Evolutionary conservation across 2,888 invertebrate genomes (phyloP).

Genomic region (Epistrophe eligans): DNA sequence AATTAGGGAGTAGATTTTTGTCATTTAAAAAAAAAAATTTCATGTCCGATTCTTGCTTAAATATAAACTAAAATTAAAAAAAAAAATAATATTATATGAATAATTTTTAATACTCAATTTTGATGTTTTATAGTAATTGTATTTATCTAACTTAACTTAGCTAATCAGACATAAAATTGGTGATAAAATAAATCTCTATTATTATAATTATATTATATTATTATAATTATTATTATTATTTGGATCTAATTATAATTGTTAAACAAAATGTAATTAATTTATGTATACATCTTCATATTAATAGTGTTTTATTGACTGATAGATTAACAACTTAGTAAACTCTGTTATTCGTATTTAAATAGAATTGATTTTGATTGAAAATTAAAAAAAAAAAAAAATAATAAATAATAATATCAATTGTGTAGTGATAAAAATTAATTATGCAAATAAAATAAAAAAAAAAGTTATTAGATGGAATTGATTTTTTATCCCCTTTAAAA

Average conservation of each 20-base stretch:
- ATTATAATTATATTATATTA: conserved; percentile 13
- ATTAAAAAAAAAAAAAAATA: conserved; percentile 72
- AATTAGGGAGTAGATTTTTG: conserved; percentile 44
- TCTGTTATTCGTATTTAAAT: conserved; percentile 75
- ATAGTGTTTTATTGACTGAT: conserved; percentile 81
- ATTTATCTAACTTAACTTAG: conserved; percentile 53
- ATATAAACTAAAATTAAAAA: conserved; percentile 2
- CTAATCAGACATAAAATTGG: conserved; percentile 68
- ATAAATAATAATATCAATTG: conserved; percentile 59
- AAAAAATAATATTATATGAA: background rate
- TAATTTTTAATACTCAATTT: conserved; percentile 5
- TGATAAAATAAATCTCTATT: conserved; percentile 53
- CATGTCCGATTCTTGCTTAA: conserved; percentile 13
- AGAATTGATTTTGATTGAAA: conserved; percentile 70
- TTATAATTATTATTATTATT: conserved; percentile 39
- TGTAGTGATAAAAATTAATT: conserved; percentile 71
- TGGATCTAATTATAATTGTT: conserved; percentile 77
- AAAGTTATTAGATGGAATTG: conserved; percentile 51
- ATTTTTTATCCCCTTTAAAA: background rate
- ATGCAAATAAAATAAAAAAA: conserved; percentile 76
- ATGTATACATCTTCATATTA: conserved; percentile 75
- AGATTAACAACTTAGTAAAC: conserved; percentile 80
- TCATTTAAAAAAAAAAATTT: conserved; percentile 6
- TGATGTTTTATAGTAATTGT: conserved; percentile 25
- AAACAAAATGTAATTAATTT: conserved; percentile 71